A percentile compares a stretch with the other conserved stretches of the same genome.
Conservation (phyloP, 2,888 invertebrate species). For the Phytoseiulus persimilis region DNA sequence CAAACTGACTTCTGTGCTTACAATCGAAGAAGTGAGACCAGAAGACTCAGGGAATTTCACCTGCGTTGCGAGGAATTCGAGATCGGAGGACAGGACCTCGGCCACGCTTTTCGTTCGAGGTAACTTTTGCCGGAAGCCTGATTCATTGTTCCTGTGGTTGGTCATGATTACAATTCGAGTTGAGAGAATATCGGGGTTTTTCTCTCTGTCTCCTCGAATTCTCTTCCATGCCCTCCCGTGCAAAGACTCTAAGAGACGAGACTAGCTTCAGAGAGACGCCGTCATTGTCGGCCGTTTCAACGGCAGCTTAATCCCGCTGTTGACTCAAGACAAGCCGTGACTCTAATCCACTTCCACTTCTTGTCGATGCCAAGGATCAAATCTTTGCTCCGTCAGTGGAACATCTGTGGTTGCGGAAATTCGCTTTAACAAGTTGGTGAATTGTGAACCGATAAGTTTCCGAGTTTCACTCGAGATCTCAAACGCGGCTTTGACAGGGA, state of each 20-base stretch:
- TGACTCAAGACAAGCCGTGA: background rate
- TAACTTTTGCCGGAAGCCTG: background rate
- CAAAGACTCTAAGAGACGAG: background rate
- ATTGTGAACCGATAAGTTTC: background rate
- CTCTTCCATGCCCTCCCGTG: too few species aligned
- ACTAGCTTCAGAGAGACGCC: background rate
- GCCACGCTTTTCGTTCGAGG: background rate
- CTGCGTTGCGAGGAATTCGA: slow-evolving; percentile 19
- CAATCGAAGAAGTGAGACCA: background rate
- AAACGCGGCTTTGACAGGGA: background rate
- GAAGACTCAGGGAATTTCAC: background rate
- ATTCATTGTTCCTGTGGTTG: too few species aligned
- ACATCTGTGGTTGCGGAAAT: background rate
- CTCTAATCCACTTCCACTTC: background rate
- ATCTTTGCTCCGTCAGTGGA: background rate
- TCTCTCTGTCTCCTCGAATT: too few species aligned
- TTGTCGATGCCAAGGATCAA: background rate
- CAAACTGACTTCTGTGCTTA: slow-evolving; percentile 14
- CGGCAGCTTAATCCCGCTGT: background rate
- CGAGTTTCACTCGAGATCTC: background rate
- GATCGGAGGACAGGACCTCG: slow-evolving; percentile 6
- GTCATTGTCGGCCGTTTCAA: background rate
- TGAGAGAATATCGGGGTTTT: too few species aligned
- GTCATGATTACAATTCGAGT: too few species aligned
- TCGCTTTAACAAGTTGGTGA: background rate